Percentiles rank a stretch among this genome's conserved stretches.
These are phyloP conservation scores for Micrastur ruficollis DNA, from an alignment of 2,797 vertebrate genomes.

Conservation along the genomic window DNA sequence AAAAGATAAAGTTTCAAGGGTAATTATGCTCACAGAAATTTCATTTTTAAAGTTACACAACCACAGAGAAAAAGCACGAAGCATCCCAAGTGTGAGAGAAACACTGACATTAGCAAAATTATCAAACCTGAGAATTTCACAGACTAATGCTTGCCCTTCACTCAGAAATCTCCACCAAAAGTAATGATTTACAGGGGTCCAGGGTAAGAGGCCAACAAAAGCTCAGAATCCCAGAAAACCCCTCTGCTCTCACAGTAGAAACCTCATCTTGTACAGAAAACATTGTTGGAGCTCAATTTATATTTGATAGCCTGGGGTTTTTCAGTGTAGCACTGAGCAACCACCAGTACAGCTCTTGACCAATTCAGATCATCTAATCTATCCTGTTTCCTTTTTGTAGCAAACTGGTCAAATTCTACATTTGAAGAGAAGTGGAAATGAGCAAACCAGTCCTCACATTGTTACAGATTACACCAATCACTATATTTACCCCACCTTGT, in stretches of 20 bases:
- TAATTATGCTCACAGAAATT: neutral
- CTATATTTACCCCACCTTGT: neutral
- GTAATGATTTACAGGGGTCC: neutral
- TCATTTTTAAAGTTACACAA: neutral
- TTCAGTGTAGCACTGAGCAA: neutral
- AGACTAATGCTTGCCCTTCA: neutral
- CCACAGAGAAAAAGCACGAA: neutral
- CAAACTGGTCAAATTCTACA: neutral
- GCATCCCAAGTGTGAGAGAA: neutral
- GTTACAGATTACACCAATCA: neutral
- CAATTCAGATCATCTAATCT: neutral
- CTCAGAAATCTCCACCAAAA: neutral
- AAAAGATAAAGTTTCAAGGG: neutral
- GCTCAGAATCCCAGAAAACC: neutral
- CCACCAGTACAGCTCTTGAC: neutral
- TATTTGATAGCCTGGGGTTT: neutral
- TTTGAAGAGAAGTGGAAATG: neutral
- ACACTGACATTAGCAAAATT: neutral
- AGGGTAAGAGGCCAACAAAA: neutral
- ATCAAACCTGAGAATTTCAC: neutral
- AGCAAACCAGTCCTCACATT: neutral
- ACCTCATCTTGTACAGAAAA: neutral
- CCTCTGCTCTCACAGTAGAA: neutral
- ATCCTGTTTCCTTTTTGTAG: neutral
- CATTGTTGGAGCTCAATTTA: neutral